Evolutionary conservation across 1,140 invertebrate species (phyloP), one percentile per base, ranked within the genome.

Genomic region (Drosophila mojavensis): DNA sequence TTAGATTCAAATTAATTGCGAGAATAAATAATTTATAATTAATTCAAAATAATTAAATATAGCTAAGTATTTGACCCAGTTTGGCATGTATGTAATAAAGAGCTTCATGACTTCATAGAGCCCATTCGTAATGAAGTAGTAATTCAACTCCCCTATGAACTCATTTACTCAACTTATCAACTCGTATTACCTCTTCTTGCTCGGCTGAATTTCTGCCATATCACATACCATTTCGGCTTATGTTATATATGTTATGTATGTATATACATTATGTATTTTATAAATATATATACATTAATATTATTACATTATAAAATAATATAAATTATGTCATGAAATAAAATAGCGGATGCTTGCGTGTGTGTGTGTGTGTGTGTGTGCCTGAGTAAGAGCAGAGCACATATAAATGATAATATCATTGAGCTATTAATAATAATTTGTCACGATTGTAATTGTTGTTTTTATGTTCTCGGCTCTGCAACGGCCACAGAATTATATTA

Each of bases 391-490:
- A 47, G 51, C 55, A 50, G 76, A 77, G 45, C 20, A 84, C 81
- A 68, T 84, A 89, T 89, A 84, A 90, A 79, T 89, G 85, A 89
- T 89, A 81, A 78, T 78, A 78, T 89, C 68, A 90, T 84, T 78
- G 81, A 89, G 80, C 84, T 89, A 89, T 89, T 89, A 89, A 89
- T 89, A 84, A 89, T 75, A 60, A 81, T 89, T 89, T 89, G 84
- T 84, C 84, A 81, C 69, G 28, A 51, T 48, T 58, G 59, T 59
- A 45, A 45, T 15, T 45, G 43, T 36, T 60, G 17, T 48, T 54
- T 39, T 28, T 2, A 20, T 41, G 13, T 43, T 41, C 39, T 50
- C 26, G 9, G 11, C 20, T 59, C 56, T 63, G 45, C 62, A 33
- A 11, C 41, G 24, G 74, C 59, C 69, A 47, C 83, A 77, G 63